Evolutionary conservation across 2,113 vertebrate species (phyloP), one percentile per base, ranked within the genome.

Genomic region (Dinomys branickii): DNA sequence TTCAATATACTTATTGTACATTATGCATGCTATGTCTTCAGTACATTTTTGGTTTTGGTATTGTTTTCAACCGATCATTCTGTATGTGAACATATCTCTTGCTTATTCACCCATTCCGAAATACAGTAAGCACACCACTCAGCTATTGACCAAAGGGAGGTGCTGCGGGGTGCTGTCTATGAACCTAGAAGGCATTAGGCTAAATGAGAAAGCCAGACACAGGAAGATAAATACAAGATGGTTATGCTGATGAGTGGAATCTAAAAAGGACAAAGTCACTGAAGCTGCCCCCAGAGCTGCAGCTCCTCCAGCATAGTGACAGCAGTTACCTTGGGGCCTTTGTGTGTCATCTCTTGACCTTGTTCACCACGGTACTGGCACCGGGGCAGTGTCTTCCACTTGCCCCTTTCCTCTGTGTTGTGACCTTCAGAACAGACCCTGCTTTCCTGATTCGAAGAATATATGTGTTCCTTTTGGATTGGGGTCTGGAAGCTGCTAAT

Each of bases 81-180:
- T 28, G 5, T 13, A 16, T 47, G 41, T 26, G 11, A 75, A 28
- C 12, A 1, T 14, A 38, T 71, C 7, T 11, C 24, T 13, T 44
- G 22, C 5, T 16, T 77, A 24, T 11, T 77, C 11, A 75, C 41
- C 71, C 69, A 28, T 13, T 24, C 38, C 11, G 44, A 28, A 44
- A 44, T 6, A 7, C 24, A 44, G 3, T 16, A 24, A 28, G 26
- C 13, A 26, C 41, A 44, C 5, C 22, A 8, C 16, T 77, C 73
- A 30, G 12, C 73, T 47, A 28, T 11, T 26, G 28, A 12, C 0
- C 2, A 77, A 24, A 30, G 41, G 22, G 5, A 75, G 24, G 11
- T 5, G 5, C 12, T 28, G 24, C 11, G 5, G 0, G 41, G 0
- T 5, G 13, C 4, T n/a, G n/a, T n/a, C n/a, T n/a, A 16, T 1